Evolutionary conservation across 2,888 invertebrate species (phyloP), one percentile per base, ranked within the genome.

Genomic region (Girardia tigrina): DNA sequence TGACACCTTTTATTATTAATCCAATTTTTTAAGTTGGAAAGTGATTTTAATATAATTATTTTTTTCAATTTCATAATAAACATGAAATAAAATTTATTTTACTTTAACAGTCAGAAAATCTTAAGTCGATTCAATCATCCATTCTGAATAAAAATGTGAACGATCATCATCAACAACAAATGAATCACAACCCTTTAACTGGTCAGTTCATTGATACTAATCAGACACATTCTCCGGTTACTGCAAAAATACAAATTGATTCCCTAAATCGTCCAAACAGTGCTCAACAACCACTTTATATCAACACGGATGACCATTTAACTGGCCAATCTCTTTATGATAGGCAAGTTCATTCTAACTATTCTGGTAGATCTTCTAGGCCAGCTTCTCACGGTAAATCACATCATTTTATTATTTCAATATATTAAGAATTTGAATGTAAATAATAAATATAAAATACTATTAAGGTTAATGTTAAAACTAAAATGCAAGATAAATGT

Each of bases 201-300:
- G 56, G 56, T 56, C 56, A 56, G 23, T 56, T 56, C 4, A 12
- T 56, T 56, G 56, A 56, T 56, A n/a, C 20, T 56, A 56, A 56
- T 56, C 56, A 56, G 23, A 56, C 56, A 4, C 56, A 56, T 56
- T 56, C 56, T 56, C 56, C 56, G 4, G 56, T 56, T 12, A 4
- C 56, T n/a, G 23, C 56, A 8, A 56, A 56, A n/a, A 56, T 56
- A 20, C 56, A 56, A 56, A 56, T 56, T 12, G 56, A 56, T 20
- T 56, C 56, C 8, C 23, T 56, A 56, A 56, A 56, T 56, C 56
- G 56, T 56, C 56, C 56, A 4, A 56, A 56, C 23, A 56, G 56
- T 56, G 56, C 56, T 56, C 56, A 56, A 56, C 56, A 56, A 56
- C 56, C 56, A 56, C 56, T 56, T 56, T 56, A 56, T 56, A 56